phyloP scores from a whole-genome alignment of 2,888 invertebrate species.

The Crematogaster levior region DNA sequence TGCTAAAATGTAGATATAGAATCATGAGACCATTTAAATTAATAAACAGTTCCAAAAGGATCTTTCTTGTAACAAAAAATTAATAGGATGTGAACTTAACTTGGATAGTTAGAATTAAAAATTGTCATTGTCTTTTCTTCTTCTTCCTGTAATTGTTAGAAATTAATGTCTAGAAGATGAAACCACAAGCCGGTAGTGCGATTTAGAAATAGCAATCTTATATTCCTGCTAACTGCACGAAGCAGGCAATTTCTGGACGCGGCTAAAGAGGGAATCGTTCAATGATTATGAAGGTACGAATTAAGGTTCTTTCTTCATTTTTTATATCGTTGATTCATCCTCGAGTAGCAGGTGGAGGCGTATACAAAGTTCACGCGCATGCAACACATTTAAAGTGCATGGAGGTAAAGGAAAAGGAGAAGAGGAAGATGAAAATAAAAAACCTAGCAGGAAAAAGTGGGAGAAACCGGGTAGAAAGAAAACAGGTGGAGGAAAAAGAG shows the following conservation, averaged over 20 bases:
- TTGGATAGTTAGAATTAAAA: not conserved
- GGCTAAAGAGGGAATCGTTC: conserved; percentile 57
- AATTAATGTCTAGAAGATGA: conserved; percentile 7
- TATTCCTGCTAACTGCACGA: conserved; percentile 11
- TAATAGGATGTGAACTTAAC: not conserved
- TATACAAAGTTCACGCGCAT: conserved; percentile 63
- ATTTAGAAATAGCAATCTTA: conserved; percentile 15
- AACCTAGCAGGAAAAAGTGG: conserved; percentile 8
- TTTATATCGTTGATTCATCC: conserved; percentile 77
- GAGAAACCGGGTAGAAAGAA: too few relatives aligned
- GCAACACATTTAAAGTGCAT: conserved; percentile 42
- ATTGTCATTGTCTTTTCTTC: not conserved
- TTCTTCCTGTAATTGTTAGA: not conserved
- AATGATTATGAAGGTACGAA: conserved; percentile 74
- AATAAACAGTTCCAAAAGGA: not conserved
- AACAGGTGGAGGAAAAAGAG: not conserved
- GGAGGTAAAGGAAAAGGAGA: conserved; percentile 29
- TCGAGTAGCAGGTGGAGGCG: conserved; percentile 79
- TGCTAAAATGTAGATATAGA: not conserved
- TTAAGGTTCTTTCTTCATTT: conserved; percentile 76
- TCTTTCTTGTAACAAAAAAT: not conserved
- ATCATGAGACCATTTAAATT: not conserved
- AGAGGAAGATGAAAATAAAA: conserved; percentile 32
- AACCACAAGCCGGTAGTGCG: not conserved
- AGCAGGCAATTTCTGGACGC: conserved; percentile 46